phyloP scores from a whole-genome alignment of 53 echinoderm and acorn worm species.

The Actinopyga echinites region DNA sequence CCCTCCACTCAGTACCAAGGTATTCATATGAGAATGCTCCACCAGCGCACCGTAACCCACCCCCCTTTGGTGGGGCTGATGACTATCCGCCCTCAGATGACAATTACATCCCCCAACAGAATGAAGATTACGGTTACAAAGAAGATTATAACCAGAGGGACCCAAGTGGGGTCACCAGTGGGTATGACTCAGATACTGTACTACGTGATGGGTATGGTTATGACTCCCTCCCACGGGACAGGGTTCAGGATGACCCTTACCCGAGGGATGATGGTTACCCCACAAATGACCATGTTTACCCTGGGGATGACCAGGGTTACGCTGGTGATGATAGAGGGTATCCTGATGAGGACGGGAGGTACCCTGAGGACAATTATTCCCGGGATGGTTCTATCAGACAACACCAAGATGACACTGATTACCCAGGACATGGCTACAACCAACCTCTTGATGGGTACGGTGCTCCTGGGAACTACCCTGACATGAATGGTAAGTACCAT shows the following conservation, averaged over 20 bases:
- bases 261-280: conserved; percentile 19
- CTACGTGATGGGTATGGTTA: conserved; percentile 42
- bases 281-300: conserved; percentile 1
- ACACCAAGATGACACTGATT: not conserved
- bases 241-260: not conserved
- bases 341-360: conserved; percentile 36
- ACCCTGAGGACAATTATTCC: conserved; percentile 2
- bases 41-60: conserved; percentile 50
- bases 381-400: not conserved
- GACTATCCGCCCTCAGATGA: conserved; percentile 57
- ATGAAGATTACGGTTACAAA: conserved; percentile 38
- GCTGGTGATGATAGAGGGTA: conserved; percentile 27
- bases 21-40: conserved; percentile 7
- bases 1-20: not conserved
- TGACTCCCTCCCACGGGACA: conserved; percentile 22
- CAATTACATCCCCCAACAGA: conserved; percentile 5
- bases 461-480: not conserved
- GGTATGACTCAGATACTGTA: conserved; percentile 32
- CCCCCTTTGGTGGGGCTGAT: conserved; percentile 41
- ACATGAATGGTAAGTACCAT: not conserved
- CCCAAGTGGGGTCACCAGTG: conserved; percentile 35
- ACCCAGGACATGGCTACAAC: conserved; percentile 1
- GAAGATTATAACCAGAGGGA: conserved; percentile 34
- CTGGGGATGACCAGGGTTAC: conserved; percentile 15
- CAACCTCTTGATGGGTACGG: not conserved